Conservation (phyloP, 2,797 vertebrate genomes). For the Gymnocypris eckloni region DNA sequence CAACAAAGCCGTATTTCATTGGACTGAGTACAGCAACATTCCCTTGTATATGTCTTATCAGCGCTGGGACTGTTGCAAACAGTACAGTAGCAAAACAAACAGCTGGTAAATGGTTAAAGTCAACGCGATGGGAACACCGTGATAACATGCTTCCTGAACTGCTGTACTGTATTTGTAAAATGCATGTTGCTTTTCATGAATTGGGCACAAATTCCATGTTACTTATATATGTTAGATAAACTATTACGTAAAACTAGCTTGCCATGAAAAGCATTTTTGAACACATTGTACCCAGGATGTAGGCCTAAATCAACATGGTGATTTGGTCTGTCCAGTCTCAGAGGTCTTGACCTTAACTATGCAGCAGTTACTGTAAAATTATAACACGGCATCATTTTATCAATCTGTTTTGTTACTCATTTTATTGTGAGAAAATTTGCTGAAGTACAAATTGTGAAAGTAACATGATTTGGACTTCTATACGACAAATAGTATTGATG, state of each 20-base stretch:
- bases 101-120: neutral
- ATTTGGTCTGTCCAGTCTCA: neutral
- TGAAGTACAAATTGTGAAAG: neutral
- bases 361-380: neutral
- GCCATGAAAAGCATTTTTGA: neutral
- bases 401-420: neutral
- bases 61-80: neutral
- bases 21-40: neutral
- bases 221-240: neutral
- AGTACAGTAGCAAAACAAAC: neutral
- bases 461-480: neutral
- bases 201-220: no score
- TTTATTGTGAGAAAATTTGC: neutral
- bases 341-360: neutral
- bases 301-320: neutral
- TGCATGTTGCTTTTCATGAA: neutral
- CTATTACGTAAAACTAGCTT: neutral
- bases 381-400: no score
- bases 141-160: conserved; percentile 6
- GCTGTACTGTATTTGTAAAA: neutral
- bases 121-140: neutral
- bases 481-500: neutral
- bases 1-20: neutral
- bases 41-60: neutral
- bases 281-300: neutral